Base-by-base conservation (phyloP, 2,797 vertebrate genomes). In the Enteromius viviparus region DNA sequence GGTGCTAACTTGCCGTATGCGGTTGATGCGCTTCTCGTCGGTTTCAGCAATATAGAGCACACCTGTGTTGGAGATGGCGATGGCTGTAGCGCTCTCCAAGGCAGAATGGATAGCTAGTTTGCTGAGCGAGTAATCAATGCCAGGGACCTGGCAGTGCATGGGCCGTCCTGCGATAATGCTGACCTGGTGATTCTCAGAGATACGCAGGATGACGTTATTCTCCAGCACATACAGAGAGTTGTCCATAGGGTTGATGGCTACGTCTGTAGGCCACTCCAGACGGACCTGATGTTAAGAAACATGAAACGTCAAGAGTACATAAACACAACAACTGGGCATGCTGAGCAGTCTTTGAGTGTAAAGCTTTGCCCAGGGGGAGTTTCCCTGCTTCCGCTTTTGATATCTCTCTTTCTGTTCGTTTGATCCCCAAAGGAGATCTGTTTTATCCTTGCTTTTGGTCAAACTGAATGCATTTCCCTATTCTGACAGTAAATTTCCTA, bases 101-200 rank as follows among this genome's bases (percentile, higher is more conserved):
- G 96, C 95, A 1, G 96, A 96, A 92, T 97, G 96, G 89, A 97
- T 97, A 91, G 96, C 96, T 83, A 96, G 94, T 85, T 95, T 96
- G 94, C 96, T 97, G 89, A 96, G 94, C 0, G 96, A 96, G 91
- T 97, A 96, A 93, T 97, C 96, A 84, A 96, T 96, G 89, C 96
- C 96, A 3, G 96, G 96, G 72, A 97, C 96, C 92, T 96, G 96
- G 91, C 96, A 97, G 91, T 97, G 96, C 96, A 97, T 96, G 87
- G 96, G 96, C 86, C 96, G 94, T 17, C 96, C 96, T 5, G 96
- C 96, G 66, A 96, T 95, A 89, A 97, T 96, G 94, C 95, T 97
- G 89, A 97, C 96, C 91, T 96, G 96, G 90, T 96, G 96, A 85
- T 96, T 96, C 93, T 96, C 96, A 0, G 96, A 97, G 92, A 97